phyloP scores from a whole-genome alignment of 2,113 vertebrate species.

The Numenius arquata region DNA sequence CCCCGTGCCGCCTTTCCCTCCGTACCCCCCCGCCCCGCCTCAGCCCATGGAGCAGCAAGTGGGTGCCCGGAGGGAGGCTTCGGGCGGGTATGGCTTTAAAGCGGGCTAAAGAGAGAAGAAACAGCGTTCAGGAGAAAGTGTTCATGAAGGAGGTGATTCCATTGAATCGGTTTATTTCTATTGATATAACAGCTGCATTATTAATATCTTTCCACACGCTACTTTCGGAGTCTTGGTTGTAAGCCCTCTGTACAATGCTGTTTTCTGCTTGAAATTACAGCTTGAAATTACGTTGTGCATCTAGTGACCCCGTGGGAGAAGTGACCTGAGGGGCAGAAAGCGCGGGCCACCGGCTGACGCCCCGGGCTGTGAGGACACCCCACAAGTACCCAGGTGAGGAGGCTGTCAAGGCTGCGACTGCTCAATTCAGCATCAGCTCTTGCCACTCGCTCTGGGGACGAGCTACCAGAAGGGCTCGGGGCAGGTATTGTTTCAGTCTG shows the following conservation, averaged over 20 bases:
- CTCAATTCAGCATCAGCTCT: background rate
- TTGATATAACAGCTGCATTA: background rate
- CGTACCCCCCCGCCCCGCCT: no score
- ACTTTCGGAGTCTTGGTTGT: background rate
- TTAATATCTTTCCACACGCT: fast-evolving
- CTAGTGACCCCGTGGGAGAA: background rate
- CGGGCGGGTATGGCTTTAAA: no score
- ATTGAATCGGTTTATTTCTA: background rate
- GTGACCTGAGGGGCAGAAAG: fast-evolving
- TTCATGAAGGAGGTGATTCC: background rate
- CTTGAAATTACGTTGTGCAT: background rate
- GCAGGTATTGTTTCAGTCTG: background rate
- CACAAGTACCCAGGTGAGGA: fast-evolving
- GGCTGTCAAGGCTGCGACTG: fast-evolving
- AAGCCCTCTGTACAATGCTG: fast-evolving
- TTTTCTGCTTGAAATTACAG: background rate
- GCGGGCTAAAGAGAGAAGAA: background rate
- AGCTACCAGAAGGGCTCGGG: no score
- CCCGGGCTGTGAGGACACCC: background rate
- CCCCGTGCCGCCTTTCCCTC: no score
- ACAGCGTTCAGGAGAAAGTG: fast-evolving
- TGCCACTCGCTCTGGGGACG: fast-evolving
- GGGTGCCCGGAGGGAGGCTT: background rate
- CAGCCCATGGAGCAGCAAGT: no score
- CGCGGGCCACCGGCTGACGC: fast-evolving